These are phyloP conservation scores for Gnathonemus longibarbis DNA, from an alignment of 2,113 vertebrate genomes.

Conservation along the genomic window DNA sequence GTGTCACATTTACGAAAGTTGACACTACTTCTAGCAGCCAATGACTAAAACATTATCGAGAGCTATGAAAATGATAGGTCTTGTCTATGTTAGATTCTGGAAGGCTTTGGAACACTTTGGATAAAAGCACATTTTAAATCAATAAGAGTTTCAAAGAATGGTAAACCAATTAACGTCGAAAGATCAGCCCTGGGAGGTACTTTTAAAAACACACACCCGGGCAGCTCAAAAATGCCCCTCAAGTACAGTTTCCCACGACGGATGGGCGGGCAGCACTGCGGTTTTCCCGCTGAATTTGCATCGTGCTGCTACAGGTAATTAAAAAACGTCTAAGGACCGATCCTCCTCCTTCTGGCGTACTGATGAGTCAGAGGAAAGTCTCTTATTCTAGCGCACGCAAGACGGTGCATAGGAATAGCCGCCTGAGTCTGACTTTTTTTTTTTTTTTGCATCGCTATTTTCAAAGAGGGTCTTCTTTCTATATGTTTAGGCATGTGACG, in stretches of 20 bases:
- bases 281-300: neutral
- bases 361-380: neutral
- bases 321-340: neutral
- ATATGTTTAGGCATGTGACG: neutral
- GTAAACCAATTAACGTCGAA: neutral
- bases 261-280: neutral
- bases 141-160: neutral
- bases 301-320: conserved; percentile 9
- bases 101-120: neutral
- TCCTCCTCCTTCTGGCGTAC: neutral
- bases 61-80: neutral
- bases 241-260: neutral
- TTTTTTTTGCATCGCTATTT: neutral
- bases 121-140: neutral
- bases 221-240: neutral
- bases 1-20: neutral
- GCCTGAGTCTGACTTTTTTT: neutral
- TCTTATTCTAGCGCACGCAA: neutral
- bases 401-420: neutral
- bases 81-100: neutral
- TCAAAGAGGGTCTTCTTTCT: neutral
- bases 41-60: neutral
- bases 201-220: neutral
- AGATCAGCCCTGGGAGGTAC: neutral
- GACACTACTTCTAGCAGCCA: neutral